Evolutionary conservation across 2,888 invertebrate species (phyloP).

Genomic region (Mimachlamys varia): DNA sequence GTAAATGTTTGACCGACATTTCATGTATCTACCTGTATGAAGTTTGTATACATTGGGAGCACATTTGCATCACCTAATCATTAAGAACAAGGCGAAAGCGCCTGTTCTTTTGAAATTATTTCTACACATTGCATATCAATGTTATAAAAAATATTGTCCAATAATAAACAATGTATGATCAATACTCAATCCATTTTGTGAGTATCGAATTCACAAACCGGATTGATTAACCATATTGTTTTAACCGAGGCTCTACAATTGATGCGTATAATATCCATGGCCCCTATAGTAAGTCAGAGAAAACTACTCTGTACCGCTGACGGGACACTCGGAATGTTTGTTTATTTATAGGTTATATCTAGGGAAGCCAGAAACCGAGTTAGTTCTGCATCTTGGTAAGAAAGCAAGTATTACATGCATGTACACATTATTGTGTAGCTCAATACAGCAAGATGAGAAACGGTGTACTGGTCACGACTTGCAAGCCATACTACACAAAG

Average conservation of each 20-base stretch:
- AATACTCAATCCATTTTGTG: background rate
- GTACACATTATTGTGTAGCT: background rate
- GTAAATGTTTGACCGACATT: background rate
- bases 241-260: background rate
- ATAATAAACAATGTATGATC: background rate
- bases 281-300: background rate
- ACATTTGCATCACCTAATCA: background rate
- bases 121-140: background rate
- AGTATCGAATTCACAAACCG: background rate
- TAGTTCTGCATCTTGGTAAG: background rate
- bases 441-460: background rate
- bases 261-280: background rate
- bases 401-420: background rate
- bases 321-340: background rate
- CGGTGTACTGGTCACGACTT: background rate
- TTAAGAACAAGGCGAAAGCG: background rate
- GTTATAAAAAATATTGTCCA: background rate
- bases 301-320: background rate
- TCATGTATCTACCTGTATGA: background rate
- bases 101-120: background rate
- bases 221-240: background rate
- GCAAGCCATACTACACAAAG: background rate
- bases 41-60: background rate
- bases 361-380: background rate
- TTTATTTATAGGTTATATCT: background rate